phyloP scores from a whole-genome alignment of 1,140 invertebrate species.

The Neoseiulus cucumeris region DNA sequence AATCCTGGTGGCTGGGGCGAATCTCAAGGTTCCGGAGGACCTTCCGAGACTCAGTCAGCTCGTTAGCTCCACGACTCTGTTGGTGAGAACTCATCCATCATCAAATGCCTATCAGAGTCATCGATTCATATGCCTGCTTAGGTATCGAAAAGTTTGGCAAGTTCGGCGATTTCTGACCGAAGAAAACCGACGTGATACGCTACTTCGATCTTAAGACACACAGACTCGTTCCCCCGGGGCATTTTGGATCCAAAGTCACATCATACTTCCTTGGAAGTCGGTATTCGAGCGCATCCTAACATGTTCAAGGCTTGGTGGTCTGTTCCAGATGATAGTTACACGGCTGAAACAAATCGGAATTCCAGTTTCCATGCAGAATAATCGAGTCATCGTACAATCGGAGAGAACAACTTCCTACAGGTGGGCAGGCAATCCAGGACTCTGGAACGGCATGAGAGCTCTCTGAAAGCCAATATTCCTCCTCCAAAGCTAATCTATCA shows the following conservation, averaged over 20 bases:
- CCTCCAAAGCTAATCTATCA: background rate
- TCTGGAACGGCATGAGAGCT: background rate
- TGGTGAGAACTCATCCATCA: background rate
- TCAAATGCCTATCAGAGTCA: no score
- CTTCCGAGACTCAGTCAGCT: background rate
- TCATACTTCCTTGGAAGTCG: no score
- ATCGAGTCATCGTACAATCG: background rate
- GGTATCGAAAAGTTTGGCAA: no score
- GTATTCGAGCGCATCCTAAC: no score
- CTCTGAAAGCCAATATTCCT: background rate
- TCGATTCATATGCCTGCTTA: no score
- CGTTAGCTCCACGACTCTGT: background rate
- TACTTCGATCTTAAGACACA: no score
- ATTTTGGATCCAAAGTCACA: no score
- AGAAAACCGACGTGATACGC: no score
- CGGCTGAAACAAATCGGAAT: background rate
- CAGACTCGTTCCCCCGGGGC: no score
- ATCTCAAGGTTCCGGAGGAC: background rate
- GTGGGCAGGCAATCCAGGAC: background rate
- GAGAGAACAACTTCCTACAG: background rate
- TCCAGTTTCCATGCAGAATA: background rate
- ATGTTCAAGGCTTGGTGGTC: no score
- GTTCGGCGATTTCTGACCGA: no score
- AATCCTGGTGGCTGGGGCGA: background rate
- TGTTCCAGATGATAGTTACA: slow-evolving; percentile 1